These are phyloP conservation scores for Typhlichthys eigenmanni DNA, from an alignment of 2,797 vertebrate genomes.

Conservation along the genomic window DNA sequence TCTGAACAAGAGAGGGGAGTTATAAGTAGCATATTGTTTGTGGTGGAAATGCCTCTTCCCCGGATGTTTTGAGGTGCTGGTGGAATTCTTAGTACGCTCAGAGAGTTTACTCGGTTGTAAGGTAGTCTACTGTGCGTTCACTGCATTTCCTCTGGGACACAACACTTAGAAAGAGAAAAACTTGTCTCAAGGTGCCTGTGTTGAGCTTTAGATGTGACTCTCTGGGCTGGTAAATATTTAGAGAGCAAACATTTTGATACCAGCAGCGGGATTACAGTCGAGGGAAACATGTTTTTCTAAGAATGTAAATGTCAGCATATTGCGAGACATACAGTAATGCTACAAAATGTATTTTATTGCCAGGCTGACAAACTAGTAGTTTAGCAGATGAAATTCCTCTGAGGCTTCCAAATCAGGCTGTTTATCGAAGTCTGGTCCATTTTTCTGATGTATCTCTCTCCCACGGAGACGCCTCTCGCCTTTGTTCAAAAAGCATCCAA, in stretches of 20 bases:
- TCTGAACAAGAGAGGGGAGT: constrained; percentile 17
- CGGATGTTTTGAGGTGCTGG: constrained; percentile 59
- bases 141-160: constrained; percentile 71
- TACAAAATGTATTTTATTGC: constrained; percentile 45
- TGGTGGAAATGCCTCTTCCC: constrained; percentile 40
- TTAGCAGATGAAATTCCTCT: constrained; percentile 32
- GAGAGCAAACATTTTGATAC: constrained; percentile 78
- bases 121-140: constrained; percentile 63
- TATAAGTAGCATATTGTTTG: constrained; percentile 49
- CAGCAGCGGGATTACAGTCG: constrained; percentile 69
- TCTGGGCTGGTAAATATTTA: constrained; percentile 77
- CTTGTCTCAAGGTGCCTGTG: constrained; percentile 69
- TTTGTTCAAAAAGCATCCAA: constrained; percentile 45
- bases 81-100: constrained; percentile 53
- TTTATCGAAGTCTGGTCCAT: constrained; percentile 39
- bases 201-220: constrained; percentile 70
- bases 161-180: constrained; percentile 44
- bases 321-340: constrained; percentile 34
- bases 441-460: constrained; percentile 42
- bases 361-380: constrained; percentile 25
- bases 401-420: constrained; percentile 30
- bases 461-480: constrained; percentile 36
- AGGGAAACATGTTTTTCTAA: constrained; percentile 69
- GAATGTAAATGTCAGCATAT: constrained; percentile 73
- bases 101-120: constrained; percentile 64